These are phyloP conservation scores for Amblyopsis rosae DNA, from an alignment of 2,113 vertebrate species.

Conservation along the genomic window DNA sequence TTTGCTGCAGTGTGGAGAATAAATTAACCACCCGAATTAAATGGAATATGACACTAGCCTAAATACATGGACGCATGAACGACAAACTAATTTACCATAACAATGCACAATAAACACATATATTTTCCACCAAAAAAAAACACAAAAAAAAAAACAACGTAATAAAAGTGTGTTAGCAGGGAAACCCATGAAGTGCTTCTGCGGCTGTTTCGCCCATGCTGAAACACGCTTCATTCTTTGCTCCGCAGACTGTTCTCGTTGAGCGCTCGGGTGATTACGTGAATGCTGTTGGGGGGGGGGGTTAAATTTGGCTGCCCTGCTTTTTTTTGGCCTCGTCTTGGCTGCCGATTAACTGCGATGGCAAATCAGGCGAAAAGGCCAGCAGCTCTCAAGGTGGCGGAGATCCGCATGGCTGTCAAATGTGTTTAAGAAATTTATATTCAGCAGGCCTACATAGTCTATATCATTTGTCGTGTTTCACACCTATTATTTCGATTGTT, in stretches of 20 bases:
- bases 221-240: background rate
- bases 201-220: background rate
- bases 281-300: background rate
- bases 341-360: constrained; percentile 64
- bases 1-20: constrained; percentile 15
- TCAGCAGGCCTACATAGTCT: background rate
- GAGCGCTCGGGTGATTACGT: background rate
- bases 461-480: background rate
- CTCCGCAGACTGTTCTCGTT: background rate
- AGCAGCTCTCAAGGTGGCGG: constrained; percentile 71
- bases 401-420: constrained; percentile 40
- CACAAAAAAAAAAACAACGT: background rate
- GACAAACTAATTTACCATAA: background rate
- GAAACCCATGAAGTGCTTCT: background rate
- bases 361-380: constrained; percentile 63
- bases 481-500: background rate
- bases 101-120: background rate
- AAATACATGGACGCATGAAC: too few species aligned
- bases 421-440: constrained; percentile 34
- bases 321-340: constrained; percentile 31
- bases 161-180: background rate
- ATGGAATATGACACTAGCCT: background rate
- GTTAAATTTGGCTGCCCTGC: constrained; percentile 45
- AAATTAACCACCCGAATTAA: background rate
- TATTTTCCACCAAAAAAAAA: background rate